Evolutionary conservation across 2,113 vertebrate genomes (phyloP), one percentile per base, ranked within the genome.

Genomic region (Electrona antarctica): DNA sequence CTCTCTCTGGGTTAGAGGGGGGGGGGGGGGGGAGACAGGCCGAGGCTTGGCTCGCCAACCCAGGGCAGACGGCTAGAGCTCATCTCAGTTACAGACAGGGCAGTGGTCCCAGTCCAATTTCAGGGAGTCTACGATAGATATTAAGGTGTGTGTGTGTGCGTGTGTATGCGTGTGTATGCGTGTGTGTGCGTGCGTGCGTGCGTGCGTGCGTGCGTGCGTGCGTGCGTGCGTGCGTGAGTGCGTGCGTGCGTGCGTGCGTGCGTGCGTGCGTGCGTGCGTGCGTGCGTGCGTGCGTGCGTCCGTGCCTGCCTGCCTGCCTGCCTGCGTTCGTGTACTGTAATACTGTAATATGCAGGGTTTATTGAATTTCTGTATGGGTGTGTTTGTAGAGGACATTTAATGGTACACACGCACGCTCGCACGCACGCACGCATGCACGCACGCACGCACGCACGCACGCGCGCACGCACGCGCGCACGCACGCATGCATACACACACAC

Each of bases 91-190:
- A 76, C 78, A 77, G 55, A n/a, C 57, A 15, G 65, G 60, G 46
- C 70, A 82, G 67, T 75, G 63, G 71, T 91, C 84, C 86, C 88
- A 89, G 76, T 81, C 81, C 80, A 82, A 76, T 86, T 89, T 79
- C 61, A 82, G 78, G 83, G 89, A 73, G 21, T 61, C 46, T 15
- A 41, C 29, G 61, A 69, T 50, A 74, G 81, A 74, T 48, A 21
- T 45, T 21, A 21, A 21, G 15, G 4, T 4, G 47, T 13, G 66
- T 28, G 45, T 48, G 29, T 41, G 55, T 55, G 54, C 5, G 12
- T n/a, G 54, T 55, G 54, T 55, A 8, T 55, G 54, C 4, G n/a
- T 4, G n/a, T 48, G 21, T 12, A 4, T 11, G 58, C 33, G 58
- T 12, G 9, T 13, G 58, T 41, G 58, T 41, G 58, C 11, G n/a